Percentiles rank a stretch among this genome's conserved stretches.
Evolutionary conservation across 2,113 vertebrate species (phyloP).

Genomic region (Phasianus colchicus): DNA sequence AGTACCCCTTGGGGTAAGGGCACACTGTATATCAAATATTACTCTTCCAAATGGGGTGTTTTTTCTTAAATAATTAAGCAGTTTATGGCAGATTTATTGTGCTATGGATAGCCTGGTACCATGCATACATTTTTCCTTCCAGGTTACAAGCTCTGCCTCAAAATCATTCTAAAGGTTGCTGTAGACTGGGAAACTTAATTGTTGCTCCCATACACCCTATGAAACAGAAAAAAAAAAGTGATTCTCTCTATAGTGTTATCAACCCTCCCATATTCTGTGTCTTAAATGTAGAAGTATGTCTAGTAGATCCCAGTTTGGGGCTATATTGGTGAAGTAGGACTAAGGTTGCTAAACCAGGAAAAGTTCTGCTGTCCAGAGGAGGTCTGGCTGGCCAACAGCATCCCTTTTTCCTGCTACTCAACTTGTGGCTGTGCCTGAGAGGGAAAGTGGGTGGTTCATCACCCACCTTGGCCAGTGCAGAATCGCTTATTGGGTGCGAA

Average conservation of each 20-base stretch:
- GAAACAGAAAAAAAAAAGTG: not conserved
- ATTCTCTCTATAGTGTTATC: too few relatives aligned
- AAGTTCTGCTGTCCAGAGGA: not conserved
- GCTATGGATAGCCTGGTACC: not conserved
- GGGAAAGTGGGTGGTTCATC: too few relatives aligned
- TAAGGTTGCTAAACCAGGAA: not conserved
- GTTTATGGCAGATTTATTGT: not conserved
- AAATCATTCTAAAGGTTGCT: not conserved
- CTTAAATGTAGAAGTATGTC: not conserved
- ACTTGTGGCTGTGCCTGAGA: too few relatives aligned
- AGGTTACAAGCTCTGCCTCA: too few relatives aligned
- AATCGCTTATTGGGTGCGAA: not conserved
- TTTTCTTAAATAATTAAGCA: not conserved
- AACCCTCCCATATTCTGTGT: accelerated
- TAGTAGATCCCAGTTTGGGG: not conserved
- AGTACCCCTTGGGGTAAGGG: not conserved
- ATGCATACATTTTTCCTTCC: not conserved
- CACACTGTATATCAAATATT: not conserved
- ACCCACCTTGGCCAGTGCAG: too few relatives aligned
- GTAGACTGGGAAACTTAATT: not conserved
- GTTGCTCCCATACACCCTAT: not conserved
- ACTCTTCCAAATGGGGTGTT: not conserved
- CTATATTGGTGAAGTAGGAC: not conserved
- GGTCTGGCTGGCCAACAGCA: not conserved
- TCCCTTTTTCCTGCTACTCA: not conserved